Base-by-base conservation (phyloP, 2,888 invertebrate genomes). In the Drosophila subquinaria region DNA sequence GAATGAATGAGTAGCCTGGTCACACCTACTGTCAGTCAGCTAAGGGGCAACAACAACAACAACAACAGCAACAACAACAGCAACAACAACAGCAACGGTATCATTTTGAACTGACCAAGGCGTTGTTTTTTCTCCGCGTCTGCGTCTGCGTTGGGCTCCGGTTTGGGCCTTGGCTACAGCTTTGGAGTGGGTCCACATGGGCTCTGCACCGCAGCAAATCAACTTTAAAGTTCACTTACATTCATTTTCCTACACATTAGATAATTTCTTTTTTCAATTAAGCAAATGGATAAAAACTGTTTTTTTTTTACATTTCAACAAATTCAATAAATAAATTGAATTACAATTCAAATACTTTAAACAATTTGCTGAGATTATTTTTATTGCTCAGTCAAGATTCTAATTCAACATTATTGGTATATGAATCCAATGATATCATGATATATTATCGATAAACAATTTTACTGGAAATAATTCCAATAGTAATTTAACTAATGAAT, bases 21-120 rank as follows among this genome's bases (percentile, higher is more conserved):
- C 92, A 91, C 91, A 90, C 91, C 91, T 90, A 91, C 91, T 87
- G 90, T 85, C 91, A 90, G 90, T 90, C 91, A 91, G 90, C 76
- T 73, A 62, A 56, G 67, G 72, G 81, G 70, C 75, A 75, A 15
- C 72, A 60, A n/a, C n/a, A n/a, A n/a, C n/a, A n/a, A n/a, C n/a
- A n/a, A n/a, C n/a, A n/a, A n/a, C n/a, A n/a, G n/a, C n/a, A n/a
- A n/a, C n/a, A n/a, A n/a, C n/a, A n/a, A n/a, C n/a, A n/a, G n/a
- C n/a, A n/a, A n/a, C n/a, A n/a, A 53, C 57, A 59, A 47, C 42
- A 55, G 36, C 62, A 63, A 79, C 47, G 56, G 43, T 81, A 81
- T 84, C 73, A 76, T 73, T 83, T 75, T 74, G 69, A 74, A 67
- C 69, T 83, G 74, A 68, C 78, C 89, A 81, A 84, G 84, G 84